These are phyloP conservation scores for Lathamus discolor DNA, from an alignment of 2,113 vertebrate genomes.

Conservation along the genomic window DNA sequence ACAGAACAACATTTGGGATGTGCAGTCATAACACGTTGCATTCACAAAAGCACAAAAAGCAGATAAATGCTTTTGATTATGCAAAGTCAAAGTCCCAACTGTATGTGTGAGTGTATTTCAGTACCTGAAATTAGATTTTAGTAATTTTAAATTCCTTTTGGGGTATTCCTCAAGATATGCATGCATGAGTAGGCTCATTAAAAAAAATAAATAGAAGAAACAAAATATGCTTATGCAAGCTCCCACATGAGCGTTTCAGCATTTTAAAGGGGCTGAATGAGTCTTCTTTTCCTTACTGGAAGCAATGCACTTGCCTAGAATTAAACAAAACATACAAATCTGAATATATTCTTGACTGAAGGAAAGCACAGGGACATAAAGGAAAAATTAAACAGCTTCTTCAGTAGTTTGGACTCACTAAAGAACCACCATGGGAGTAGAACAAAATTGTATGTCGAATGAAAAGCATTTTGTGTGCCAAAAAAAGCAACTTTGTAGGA, in stretches of 20 bases:
- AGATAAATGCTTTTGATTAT: constrained; percentile 10
- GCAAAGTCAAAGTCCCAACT: neutral
- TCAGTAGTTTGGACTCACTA: constrained; percentile 42
- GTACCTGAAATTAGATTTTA: neutral
- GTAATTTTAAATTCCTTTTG: neutral
- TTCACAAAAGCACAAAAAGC: neutral
- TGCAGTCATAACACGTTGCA: neutral
- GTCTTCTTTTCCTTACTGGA: neutral
- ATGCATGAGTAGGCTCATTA: neutral
- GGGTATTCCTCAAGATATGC: neutral
- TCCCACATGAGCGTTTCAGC: neutral
- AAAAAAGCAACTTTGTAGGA: constrained; percentile 59
- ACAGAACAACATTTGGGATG: neutral
- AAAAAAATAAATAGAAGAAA: neutral
- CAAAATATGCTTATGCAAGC: neutral
- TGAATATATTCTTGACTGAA: constrained; percentile 11
- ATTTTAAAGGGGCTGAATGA: neutral
- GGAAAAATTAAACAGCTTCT: constrained; percentile 20
- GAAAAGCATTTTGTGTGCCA: constrained; percentile 53
- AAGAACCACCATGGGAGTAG: constrained; percentile 40
- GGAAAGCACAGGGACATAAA: constrained; percentile 10
- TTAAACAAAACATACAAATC: constrained; percentile 5
- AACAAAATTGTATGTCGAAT: neutral
- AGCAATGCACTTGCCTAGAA: constrained; percentile 11
- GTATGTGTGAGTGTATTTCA: neutral